Conservation (phyloP, 2,113 vertebrate species). For the Crotophaga sulcirostris region DNA sequence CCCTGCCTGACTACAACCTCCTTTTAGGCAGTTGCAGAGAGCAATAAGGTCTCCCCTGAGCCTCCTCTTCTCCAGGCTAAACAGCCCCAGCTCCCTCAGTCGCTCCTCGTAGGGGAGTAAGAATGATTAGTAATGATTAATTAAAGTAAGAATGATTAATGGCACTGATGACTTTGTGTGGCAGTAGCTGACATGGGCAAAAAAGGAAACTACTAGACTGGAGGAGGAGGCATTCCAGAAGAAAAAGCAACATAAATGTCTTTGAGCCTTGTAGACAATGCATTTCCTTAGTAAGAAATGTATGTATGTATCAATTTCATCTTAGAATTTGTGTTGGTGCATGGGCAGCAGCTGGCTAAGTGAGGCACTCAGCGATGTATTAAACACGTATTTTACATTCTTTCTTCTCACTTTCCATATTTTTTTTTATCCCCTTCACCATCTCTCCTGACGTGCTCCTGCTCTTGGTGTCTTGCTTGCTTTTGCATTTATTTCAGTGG, state of each 20-base stretch:
- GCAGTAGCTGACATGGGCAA: background rate
- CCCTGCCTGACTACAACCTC: too few species aligned
- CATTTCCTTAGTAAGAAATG: background rate
- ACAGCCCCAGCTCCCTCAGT: too few species aligned
- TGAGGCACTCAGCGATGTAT: background rate
- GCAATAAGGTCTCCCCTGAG: too few species aligned
- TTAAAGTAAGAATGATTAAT: background rate
- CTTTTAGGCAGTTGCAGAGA: too few species aligned
- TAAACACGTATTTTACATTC: background rate
- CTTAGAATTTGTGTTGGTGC: background rate
- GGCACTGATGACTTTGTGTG: background rate
- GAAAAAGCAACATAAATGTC: background rate
- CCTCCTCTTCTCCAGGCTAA: too few species aligned
- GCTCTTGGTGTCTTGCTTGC: slow-evolving; percentile 39
- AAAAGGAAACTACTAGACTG: background rate
- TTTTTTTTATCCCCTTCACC: background rate
- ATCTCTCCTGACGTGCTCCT: background rate
- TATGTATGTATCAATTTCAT: background rate
- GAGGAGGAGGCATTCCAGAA: background rate
- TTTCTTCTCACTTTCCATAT: background rate
- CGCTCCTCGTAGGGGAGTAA: too few species aligned
- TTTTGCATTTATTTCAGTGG: slow-evolving; percentile 63
- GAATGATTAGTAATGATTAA: too few species aligned
- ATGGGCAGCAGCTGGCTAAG: background rate
- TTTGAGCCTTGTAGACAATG: background rate